Conservation (phyloP, 2,888 invertebrate genomes). For the Epsilonema sp. region DNA sequence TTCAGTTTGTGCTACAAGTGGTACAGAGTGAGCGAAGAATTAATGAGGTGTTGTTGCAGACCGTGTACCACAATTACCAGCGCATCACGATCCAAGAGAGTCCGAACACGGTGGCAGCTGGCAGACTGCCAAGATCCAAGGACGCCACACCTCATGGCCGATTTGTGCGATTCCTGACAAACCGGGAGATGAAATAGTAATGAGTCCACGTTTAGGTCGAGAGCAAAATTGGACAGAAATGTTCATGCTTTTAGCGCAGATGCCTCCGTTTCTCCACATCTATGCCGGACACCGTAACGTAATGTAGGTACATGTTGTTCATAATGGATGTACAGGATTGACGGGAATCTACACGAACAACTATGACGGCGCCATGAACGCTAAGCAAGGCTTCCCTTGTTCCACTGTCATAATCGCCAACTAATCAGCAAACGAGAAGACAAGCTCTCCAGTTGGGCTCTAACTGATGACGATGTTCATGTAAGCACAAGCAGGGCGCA, state of each 20-base stretch:
- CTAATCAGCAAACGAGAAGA: constrained; percentile 81
- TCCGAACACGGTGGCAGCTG: constrained; percentile 89
- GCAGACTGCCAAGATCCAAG: constrained; percentile 86
- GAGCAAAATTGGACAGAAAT: too few relatives aligned
- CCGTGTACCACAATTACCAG: constrained; percentile 92
- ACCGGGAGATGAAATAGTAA: constrained; percentile 86
- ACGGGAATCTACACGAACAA: constrained; percentile 84
- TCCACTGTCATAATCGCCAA: constrained; percentile 91
- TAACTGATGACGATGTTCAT: constrained; percentile 88
- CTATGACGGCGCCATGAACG: constrained; percentile 89
- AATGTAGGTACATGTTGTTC: background rate
- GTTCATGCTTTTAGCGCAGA: too few relatives aligned
- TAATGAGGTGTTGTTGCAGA: constrained; percentile 46
- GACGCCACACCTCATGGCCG: constrained; percentile 76
- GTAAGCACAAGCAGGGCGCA: too few relatives aligned
- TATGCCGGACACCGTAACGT: too few relatives aligned
- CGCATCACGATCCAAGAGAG: constrained; percentile 92
- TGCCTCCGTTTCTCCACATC: too few relatives aligned
- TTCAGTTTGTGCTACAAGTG: too few relatives aligned
- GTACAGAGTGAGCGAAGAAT: background rate
- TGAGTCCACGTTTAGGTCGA: too few relatives aligned
- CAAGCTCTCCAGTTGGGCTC: constrained; percentile 67
- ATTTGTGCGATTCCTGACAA: constrained; percentile 90
- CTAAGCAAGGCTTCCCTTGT: constrained; percentile 80
- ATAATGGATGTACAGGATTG: constrained; percentile 27